phyloP scores from a whole-genome alignment of 2,113 vertebrate genomes.

The Trogon melanurus region DNA sequence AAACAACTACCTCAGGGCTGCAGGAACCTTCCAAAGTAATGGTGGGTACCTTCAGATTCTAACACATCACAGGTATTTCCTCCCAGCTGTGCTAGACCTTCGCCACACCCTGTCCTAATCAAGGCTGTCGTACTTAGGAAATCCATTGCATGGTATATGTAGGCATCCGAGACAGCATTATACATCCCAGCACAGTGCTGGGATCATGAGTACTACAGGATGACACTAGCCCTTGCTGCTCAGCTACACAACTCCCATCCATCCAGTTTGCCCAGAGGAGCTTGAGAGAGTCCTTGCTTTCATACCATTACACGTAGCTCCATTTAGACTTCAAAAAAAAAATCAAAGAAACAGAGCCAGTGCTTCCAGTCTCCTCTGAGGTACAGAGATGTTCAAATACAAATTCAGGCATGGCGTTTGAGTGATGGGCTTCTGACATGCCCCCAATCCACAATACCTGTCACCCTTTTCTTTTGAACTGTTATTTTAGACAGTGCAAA shows the following conservation, averaged over 20 bases:
- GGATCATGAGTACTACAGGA: background rate
- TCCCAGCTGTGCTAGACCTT: background rate
- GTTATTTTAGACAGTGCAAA: background rate
- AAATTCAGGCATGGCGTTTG: background rate
- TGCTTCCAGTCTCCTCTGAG: background rate
- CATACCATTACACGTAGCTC: background rate
- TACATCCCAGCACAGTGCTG: background rate
- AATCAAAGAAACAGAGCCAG: background rate
- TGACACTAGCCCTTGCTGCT: background rate
- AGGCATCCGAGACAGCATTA: background rate
- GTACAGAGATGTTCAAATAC: background rate
- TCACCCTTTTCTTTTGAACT: background rate
- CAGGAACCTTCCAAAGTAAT: background rate
- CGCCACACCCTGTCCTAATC: accelerated
- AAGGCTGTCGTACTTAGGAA: background rate
- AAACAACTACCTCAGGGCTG: background rate
- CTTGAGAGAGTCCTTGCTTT: background rate
- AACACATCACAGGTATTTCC: background rate
- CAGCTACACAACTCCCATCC: background rate
- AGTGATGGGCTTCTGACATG: background rate
- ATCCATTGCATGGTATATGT: background rate
- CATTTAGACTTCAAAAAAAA: background rate
- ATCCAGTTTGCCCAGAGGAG: background rate
- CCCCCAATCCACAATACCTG: background rate
- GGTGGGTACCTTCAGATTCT: background rate